These are phyloP conservation scores for Lytechinus pictus DNA, from an alignment of 35 echinoderm and acorn worm genomes.

Conservation along the genomic window DNA sequence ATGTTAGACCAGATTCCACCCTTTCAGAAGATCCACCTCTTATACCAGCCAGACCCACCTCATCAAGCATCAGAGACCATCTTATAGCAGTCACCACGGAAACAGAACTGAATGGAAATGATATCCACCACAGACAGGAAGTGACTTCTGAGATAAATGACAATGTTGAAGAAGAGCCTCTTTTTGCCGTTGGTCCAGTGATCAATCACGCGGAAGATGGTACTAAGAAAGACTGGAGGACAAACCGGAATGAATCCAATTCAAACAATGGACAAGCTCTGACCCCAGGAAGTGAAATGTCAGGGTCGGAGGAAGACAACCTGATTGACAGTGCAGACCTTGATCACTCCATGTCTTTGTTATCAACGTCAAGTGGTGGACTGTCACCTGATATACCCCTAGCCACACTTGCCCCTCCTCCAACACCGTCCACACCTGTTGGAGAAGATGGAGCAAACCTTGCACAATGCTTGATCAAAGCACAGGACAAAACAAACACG, in stretches of 20 bases:
- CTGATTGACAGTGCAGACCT: constrained; percentile 19
- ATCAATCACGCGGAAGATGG: neutral
- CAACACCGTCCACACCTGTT: constrained; percentile 59
- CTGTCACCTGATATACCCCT: constrained; percentile 48
- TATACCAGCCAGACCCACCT: constrained; percentile 63
- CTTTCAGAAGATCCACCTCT: constrained; percentile 55
- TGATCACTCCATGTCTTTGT: constrained; percentile 56
- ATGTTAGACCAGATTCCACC: constrained; percentile 46
- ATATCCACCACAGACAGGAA: constrained; percentile 33
- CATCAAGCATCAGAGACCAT: constrained; percentile 66
- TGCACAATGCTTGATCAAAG: constrained; percentile 41
- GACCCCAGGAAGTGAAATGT: constrained; percentile 54
- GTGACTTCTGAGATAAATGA: constrained; percentile 6
- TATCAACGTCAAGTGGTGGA: constrained; percentile 60
- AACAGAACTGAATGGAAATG: constrained; percentile 51
- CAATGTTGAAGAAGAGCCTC: constrained; percentile 29
- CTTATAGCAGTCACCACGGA: constrained; percentile 33
- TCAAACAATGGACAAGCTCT: constrained; percentile 45
- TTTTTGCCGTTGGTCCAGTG: neutral
- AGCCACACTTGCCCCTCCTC: constrained; percentile 53
- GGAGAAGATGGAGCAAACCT: constrained; percentile 39
- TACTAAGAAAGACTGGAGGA: constrained; percentile 40
- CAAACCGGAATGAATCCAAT: constrained; percentile 16
- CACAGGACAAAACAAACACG: neutral
- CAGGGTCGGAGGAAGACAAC: constrained; percentile 42